These are phyloP conservation scores for Aphidius colemani DNA, from an alignment of 2,888 invertebrate genomes.

Conservation along the genomic window DNA sequence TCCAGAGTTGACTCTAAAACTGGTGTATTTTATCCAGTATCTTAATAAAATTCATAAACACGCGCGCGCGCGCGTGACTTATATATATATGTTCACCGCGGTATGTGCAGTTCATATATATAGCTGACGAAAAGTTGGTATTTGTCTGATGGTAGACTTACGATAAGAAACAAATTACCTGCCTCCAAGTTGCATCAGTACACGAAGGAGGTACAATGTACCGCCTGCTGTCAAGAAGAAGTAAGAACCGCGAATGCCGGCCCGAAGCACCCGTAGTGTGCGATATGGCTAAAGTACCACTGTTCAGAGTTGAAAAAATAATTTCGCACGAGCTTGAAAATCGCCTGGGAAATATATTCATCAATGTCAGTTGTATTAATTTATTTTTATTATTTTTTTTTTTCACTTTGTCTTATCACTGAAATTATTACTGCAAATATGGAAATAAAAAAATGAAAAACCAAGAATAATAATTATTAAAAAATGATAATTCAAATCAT, in stretches of 20 bases:
- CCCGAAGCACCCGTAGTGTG: neutral
- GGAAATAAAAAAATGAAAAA: neutral
- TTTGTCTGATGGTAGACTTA: conserved; percentile 47
- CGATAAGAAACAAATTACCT: conserved; percentile 57
- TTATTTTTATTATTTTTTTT: conserved; percentile 10
- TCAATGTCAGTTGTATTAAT: conserved; percentile 11
- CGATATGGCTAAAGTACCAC: conserved; percentile 2
- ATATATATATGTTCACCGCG: no score
- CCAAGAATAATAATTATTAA: no score
- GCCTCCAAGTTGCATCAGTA: conserved; percentile 28
- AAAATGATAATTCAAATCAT: conserved; percentile 8
- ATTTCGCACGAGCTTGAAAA: conserved; percentile 1
- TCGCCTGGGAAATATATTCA: conserved; percentile 5
- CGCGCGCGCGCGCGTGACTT: conserved; percentile 38
- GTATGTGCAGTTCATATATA: neutral
- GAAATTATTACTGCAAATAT: neutral
- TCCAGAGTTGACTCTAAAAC: conserved; percentile 12
- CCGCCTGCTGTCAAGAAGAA: neutral
- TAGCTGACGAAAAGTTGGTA: conserved; percentile 48
- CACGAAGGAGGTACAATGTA: neutral
- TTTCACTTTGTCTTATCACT: no score
- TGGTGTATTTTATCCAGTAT: conserved; percentile 44
- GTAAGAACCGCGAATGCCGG: neutral
- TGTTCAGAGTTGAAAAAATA: conserved; percentile 3
- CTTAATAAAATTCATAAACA: conserved; percentile 57